Base-by-base conservation (phyloP, 2,888 invertebrate species). In the Nomada goodeniana region DNA sequence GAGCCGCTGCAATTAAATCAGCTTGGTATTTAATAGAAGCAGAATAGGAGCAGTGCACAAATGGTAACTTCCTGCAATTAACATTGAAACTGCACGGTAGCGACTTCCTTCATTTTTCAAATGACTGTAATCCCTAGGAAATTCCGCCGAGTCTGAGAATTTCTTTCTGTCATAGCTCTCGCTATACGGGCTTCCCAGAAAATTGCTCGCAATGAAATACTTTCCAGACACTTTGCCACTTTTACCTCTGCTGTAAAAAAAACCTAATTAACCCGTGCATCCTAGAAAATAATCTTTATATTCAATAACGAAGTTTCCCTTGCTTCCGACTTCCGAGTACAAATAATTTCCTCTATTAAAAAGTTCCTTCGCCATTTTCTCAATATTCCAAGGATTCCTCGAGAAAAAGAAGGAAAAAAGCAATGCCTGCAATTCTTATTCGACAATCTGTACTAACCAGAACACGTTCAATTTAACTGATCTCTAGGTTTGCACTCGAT, bases 201-300 rank as follows among this genome's bases (percentile, higher is more conserved):
- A 61, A 53, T 71, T 63, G 26, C 61, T 1, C 36, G 5, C 70
- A 23, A 71, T 36, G 7, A 57, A 15, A 70, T 18, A 23, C 50
- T 71, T 63, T 61, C 36, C 20, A 23, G 9, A 13, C 44, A 5
- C 47, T 50, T 36, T 36, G 15, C 20, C 26, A 26, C 15, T 59
- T 57, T 11, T 36, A 23, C 42, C 15, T 47, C 20, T 2, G 0
- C 9, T 7, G 7, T 36, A 2, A 15, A 11, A 11, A 42, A 53
- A 42, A 61, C 52, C 61, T 23, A 52, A 23, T 61, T 71, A 61
- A 52, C 59, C 29, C 7, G 2, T 20, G n/a, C 36, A 36, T 11
- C 53, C 36, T 9, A 11, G 60, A 50, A 29, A 50, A 60, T 60
- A 52, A 29, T 10, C 2, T 20, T 7, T 5, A 10, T 20, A 0